A percentile compares a stretch with the other conserved stretches of the same genome.
Conservation (phyloP, 2,113 vertebrate genomes). For the Urocitellus parryii region DNA sequence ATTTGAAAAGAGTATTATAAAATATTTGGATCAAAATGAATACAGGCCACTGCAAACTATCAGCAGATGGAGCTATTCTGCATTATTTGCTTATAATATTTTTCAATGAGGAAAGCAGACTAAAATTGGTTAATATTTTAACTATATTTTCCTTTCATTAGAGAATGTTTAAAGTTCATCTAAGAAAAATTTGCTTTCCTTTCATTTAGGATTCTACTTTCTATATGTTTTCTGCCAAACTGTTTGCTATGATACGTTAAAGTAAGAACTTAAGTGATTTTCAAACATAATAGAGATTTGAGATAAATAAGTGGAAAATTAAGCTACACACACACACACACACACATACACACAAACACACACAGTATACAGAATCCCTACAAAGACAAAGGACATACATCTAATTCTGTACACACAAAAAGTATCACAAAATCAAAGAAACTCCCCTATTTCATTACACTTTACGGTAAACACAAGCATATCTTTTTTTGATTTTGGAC, state of each 20-base stretch:
- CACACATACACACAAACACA: neutral
- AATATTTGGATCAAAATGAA: conserved; percentile 76
- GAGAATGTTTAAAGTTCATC: conserved; percentile 61
- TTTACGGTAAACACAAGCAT: neutral
- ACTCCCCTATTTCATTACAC: neutral
- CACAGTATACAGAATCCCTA: neutral
- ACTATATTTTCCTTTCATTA: conserved; percentile 60
- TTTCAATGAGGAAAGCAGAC: conserved; percentile 64
- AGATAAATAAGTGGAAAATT: neutral
- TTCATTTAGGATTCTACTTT: neutral
- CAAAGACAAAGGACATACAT: neutral
- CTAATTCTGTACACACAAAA: neutral
- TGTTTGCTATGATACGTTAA: neutral
- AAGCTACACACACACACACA: neutral
- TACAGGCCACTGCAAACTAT: conserved; percentile 71
- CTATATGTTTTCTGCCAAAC: neutral
- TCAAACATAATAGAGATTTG: neutral
- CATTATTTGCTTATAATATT: conserved; percentile 62
- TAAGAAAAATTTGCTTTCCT: conserved; percentile 62
- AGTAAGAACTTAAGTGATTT: conserved; percentile 7
- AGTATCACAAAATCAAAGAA: neutral
- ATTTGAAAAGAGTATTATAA: neutral
- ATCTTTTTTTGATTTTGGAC: neutral
- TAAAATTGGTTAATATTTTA: conserved; percentile 62
- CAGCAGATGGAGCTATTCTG: conserved; percentile 86